phyloP scores from a whole-genome alignment of 2,888 invertebrate genomes.

The Melangyna quadrimaculata region DNA sequence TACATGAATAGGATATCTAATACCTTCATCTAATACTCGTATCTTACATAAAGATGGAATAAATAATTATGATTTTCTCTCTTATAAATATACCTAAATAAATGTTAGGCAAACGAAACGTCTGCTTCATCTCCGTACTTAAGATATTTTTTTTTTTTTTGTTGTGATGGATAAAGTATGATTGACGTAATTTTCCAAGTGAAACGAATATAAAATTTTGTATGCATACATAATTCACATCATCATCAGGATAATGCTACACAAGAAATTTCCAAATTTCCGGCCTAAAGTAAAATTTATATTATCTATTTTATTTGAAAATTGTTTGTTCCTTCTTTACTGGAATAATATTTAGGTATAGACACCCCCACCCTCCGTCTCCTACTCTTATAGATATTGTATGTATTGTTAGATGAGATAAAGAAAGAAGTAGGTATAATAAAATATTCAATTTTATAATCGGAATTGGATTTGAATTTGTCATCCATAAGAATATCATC shows the following conservation, averaged over 20 bases:
- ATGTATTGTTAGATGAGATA: background rate
- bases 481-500: conserved; percentile 56
- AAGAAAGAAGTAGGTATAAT: conserved; percentile 17
- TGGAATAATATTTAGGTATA: background rate
- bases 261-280: conserved; percentile 4
- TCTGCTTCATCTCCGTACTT: background rate
- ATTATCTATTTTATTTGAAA: background rate
- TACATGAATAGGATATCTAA: conserved; percentile 24
- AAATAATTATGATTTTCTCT: conserved; percentile 55
- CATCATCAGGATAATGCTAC: conserved; percentile 16
- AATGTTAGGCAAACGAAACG: background rate
- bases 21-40: background rate
- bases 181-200: conserved; percentile 53
- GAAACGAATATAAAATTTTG: conserved; percentile 44
- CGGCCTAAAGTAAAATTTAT: conserved; percentile 7
- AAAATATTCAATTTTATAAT: conserved; percentile 62
- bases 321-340: background rate
- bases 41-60: conserved; percentile 14
- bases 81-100: too few species aligned
- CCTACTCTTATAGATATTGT: background rate
- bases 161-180: conserved; percentile 42
- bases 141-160: background rate
- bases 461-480: conserved; percentile 60
- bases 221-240: conserved; percentile 11
- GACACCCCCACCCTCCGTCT: background rate